A percentile compares a stretch with the other conserved stretches of the same genome.
Conservation (phyloP, 2,888 invertebrate species). For the Folsomia candida region DNA sequence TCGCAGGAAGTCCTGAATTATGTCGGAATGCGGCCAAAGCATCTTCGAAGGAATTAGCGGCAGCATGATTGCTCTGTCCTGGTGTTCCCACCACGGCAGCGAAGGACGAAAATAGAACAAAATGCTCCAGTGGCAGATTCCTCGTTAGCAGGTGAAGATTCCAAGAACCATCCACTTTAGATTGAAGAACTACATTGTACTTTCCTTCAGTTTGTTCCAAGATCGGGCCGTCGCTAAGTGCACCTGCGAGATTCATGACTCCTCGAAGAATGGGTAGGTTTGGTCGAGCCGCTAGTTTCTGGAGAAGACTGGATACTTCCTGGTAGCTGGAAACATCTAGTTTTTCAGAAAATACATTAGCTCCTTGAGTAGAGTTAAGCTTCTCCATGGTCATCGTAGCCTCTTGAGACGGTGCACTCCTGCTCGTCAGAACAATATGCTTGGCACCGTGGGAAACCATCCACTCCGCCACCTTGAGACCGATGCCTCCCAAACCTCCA, state of each 20-base stretch:
- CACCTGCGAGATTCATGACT: slow-evolving; percentile 25
- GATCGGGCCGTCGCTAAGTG: slow-evolving; percentile 9
- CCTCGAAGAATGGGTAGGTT: slow-evolving; percentile 11
- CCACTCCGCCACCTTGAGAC: slow-evolving; percentile 25
- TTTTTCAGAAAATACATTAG: background rate
- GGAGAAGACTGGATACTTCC: background rate
- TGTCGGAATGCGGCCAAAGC: slow-evolving; percentile 8
- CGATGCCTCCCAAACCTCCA: slow-evolving; percentile 30
- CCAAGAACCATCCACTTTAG: slow-evolving; percentile 19
- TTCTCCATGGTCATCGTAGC: background rate
- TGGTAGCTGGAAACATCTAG: background rate
- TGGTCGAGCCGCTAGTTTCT: background rate
- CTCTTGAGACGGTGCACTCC: background rate
- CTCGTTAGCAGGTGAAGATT: slow-evolving; percentile 16
- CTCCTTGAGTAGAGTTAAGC: background rate
- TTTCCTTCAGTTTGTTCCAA: slow-evolving; percentile 14
- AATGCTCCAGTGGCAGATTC: background rate
- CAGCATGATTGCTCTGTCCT: slow-evolving; percentile 20
- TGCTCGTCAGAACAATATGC: background rate
- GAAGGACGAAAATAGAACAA: background rate
- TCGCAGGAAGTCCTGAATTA: slow-evolving; percentile 16
- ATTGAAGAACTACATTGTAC: slow-evolving; percentile 4
- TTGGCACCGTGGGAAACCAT: slow-evolving; percentile 17
- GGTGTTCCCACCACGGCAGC: slow-evolving; percentile 9
- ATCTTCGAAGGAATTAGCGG: slow-evolving; percentile 20